Base-by-base conservation (phyloP, 2,888 invertebrate genomes). In the Scotopteryx bipunctaria region DNA sequence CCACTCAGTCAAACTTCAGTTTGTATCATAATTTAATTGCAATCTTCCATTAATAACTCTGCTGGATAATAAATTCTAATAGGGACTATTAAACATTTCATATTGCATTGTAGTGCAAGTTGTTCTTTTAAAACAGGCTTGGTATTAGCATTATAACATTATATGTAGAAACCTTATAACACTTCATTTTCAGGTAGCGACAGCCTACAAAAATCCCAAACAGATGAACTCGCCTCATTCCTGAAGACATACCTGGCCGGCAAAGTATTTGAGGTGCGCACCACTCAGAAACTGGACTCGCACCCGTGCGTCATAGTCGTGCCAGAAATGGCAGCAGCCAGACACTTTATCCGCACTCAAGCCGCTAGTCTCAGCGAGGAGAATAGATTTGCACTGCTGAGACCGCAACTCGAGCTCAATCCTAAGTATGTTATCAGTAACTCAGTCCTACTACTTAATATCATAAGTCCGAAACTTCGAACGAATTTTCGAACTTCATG, bases 241-340 rank as follows among this genome's bases (percentile, higher is more conserved):
- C 88, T 99, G 50, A 95, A 96, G 77, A 91, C 92, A 0, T 93
- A 93, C 56, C 87, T 99, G 15, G 88, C 93, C 1, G 95, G 95
- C 1, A 96, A 96, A 87, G 97, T 97, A 1, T 92, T 94, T 32
- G 94, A 94, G 50, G 95, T 98, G 0, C 95, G 95, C 76, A 94
- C 95, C 1, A 99, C 98, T 0, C 93, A 93, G 23, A 93, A 96
- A 47, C 89, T 99, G 31, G 97, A 97, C 66, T 92, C 93, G 0
- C 97, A 99, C 87, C 99, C 99, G 0, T 99, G 98, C 78, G 96
- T 98, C 0, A 93, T 99, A 1, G 98, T 98, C 0, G 98, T 99
- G 0, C 96, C 96, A 63, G 98, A 99, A 86, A 98, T 99, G 98
- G 98, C 97, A 0, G 96, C 98, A 1, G 98, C 99, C 0, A 91